Evolutionary conservation across 1,140 invertebrate species (phyloP), one percentile per base, ranked within the genome.

Genomic region (Brachionus rubens): DNA sequence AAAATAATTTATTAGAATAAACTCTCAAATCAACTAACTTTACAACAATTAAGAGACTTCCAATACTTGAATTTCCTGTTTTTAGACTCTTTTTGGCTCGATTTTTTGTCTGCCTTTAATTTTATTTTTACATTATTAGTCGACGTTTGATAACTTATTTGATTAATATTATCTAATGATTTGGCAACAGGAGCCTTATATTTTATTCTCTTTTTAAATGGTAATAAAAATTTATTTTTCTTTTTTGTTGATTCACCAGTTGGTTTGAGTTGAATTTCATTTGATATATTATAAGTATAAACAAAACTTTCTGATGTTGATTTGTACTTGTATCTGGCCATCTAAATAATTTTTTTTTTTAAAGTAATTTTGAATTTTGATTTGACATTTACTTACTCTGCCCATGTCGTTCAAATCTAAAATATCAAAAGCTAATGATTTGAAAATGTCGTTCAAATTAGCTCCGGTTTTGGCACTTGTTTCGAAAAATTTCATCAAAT

Each of bases 401-500:
- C 14, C 19, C 68, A 54, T 54, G 21, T 72, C 68, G 21, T 72
- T 72, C n/a, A n/a, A 50, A 36, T 48, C 50, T 0, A 72, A 26
- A 14, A 72, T 72, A 72, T 72, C 68, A n/a, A 50, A 50, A 0
- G 68, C 68, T 36, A 72, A 54, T 50, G 28, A 21, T 40, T 72
- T 72, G 68, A 72, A 72, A 30, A 72, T 72, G 19, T 48, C 46
- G 6, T 7, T 16, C 19, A 72, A 30, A 16, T 72, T 50, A 19
- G 14, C 46, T 21, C 19, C 68, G 50, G 19, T 50, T 41, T 72
- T 72, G 24, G 68, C 68, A 54, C 68, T 72, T 21, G 68, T 50
- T 24, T 72, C 68, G 30, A 50, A 72, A 72, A 50, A 72, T 72
- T 50, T 72, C 28, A 72, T 50, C 19, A 54, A 48, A 54, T 72